Conservation (phyloP, 1,140 invertebrate species). For the Drosophila chauvacae region DNA sequence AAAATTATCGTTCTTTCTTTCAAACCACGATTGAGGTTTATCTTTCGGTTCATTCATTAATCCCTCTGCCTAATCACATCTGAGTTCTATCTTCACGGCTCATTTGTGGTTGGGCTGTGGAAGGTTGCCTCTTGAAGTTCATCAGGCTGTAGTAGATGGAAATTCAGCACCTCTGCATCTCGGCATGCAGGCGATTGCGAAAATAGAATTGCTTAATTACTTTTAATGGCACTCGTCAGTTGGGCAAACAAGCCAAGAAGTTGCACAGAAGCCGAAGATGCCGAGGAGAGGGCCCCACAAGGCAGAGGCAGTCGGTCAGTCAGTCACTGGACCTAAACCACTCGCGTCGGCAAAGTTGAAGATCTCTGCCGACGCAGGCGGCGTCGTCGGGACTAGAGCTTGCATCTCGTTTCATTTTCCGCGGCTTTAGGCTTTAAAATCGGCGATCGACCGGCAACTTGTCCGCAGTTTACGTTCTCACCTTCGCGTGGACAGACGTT, state of each 20-base stretch:
- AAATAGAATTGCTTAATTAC: constrained; percentile 64
- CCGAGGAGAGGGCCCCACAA: constrained; percentile 16
- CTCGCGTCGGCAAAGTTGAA: constrained; percentile 26
- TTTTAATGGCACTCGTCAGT: constrained; percentile 45
- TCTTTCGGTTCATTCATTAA: not conserved
- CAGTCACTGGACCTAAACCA: constrained; percentile 30
- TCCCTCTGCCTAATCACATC: not conserved
- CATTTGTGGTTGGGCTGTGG: constrained; percentile 24
- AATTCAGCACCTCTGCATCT: constrained; percentile 22
- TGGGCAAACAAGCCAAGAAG: constrained; percentile 47
- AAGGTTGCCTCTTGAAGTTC: constrained; percentile 17
- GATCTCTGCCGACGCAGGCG: constrained; percentile 34
- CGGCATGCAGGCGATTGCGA: constrained; percentile 49
- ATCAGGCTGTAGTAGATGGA: not conserved
- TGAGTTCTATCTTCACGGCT: constrained; percentile 22
- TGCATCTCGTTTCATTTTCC: constrained; percentile 39
- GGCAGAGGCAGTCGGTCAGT: constrained; percentile 27
- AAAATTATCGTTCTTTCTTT: constrained; percentile 8
- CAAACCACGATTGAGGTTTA: not conserved
- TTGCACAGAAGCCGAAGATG: constrained; percentile 26
- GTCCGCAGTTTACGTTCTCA: constrained; percentile 69
- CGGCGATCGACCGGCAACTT: constrained; percentile 33
- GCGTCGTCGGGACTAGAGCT: constrained; percentile 17
- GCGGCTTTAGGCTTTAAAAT: constrained; percentile 65
- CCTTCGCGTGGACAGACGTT: constrained; percentile 60